Evolutionary conservation across 2,797 vertebrate genomes (phyloP).

Genomic region (Poecile montanus): DNA sequence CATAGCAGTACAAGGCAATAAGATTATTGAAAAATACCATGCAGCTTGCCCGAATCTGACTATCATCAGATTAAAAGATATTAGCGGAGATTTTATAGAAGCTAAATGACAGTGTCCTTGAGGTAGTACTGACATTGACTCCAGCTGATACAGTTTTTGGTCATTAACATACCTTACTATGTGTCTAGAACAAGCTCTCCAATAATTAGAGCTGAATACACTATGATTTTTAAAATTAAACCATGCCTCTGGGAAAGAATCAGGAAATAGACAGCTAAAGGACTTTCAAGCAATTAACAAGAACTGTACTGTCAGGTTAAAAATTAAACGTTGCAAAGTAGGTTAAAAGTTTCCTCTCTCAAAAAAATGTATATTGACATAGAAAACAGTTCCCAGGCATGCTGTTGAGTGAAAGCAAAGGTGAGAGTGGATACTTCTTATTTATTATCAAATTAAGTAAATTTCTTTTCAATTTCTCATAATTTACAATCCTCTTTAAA

Average conservation of each 20-base stretch:
- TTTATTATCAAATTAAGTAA: not conserved
- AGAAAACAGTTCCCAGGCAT: conserved; percentile 20
- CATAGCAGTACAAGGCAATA: not conserved
- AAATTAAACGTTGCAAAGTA: conserved; percentile 75
- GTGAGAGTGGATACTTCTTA: not conserved
- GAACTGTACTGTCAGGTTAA: conserved; percentile 72
- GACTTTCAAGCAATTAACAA: conserved; percentile 78
- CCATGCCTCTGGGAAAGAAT: conserved; percentile 78
- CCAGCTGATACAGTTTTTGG: conserved; percentile 59
- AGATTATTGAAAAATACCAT: conserved; percentile 47
- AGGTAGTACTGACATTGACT: conserved; percentile 59
- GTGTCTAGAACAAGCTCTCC: conserved; percentile 67
- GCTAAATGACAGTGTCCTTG: conserved; percentile 39
- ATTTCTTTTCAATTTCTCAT: not conserved
- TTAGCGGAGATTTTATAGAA: conserved; percentile 41
- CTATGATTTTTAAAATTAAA: conserved; percentile 79
- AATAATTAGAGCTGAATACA: conserved; percentile 78
- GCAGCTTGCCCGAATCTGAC: conserved; percentile 21
- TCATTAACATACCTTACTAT: conserved; percentile 71
- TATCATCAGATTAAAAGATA: conserved; percentile 42
- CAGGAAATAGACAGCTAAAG: conserved; percentile 75
- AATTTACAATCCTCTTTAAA: not conserved
- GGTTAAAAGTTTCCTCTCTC: conserved; percentile 72
- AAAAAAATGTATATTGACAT: conserved; percentile 46
- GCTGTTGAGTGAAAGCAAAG: not conserved